Percentiles rank a stretch among this genome's conserved stretches.
These are phyloP conservation scores for Sebastes aleutianus DNA, from an alignment of 2,797 vertebrate species.

Conservation along the genomic window DNA sequence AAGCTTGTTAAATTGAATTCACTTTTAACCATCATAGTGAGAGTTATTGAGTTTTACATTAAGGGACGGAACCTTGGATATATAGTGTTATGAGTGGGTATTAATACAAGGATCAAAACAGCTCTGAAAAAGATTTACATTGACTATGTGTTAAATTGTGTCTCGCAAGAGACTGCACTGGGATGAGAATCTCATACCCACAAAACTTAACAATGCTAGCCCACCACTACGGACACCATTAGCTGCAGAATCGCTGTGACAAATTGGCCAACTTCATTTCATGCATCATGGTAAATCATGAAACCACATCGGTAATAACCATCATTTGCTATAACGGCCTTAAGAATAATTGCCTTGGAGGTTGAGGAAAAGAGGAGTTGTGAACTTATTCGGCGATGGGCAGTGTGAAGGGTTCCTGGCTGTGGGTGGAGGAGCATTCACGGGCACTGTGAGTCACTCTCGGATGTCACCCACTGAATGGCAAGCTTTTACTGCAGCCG, in stretches of 20 bases:
- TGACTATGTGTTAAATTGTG: not conserved
- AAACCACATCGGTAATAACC: constrained; percentile 66
- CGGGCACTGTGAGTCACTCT: constrained; percentile 51
- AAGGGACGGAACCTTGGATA: not conserved
- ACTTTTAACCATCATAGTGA: not conserved
- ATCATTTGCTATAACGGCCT: constrained; percentile 59
- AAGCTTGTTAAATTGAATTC: not conserved
- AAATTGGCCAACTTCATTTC: constrained; percentile 77
- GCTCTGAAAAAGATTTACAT: not conserved
- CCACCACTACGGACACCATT: constrained; percentile 57
- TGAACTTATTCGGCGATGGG: constrained; percentile 58
- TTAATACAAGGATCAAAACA: not conserved
- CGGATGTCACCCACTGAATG: constrained; percentile 53
- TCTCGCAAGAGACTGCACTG: not conserved
- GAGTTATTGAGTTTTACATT: not conserved
- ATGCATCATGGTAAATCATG: constrained; percentile 76
- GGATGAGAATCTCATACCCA: constrained; percentile 17
- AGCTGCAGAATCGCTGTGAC: constrained; percentile 63
- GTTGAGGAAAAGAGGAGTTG: constrained; percentile 54
- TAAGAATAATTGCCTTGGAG: constrained; percentile 65
- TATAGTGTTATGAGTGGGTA: not conserved
- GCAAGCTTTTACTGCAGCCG: constrained; percentile 42
- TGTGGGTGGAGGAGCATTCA: constrained; percentile 47
- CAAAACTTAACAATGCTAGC: constrained; percentile 8
- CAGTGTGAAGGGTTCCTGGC: constrained; percentile 30